phyloP scores from a whole-genome alignment of 2,113 vertebrate genomes.

The Phrynocephalus versicolor region DNA sequence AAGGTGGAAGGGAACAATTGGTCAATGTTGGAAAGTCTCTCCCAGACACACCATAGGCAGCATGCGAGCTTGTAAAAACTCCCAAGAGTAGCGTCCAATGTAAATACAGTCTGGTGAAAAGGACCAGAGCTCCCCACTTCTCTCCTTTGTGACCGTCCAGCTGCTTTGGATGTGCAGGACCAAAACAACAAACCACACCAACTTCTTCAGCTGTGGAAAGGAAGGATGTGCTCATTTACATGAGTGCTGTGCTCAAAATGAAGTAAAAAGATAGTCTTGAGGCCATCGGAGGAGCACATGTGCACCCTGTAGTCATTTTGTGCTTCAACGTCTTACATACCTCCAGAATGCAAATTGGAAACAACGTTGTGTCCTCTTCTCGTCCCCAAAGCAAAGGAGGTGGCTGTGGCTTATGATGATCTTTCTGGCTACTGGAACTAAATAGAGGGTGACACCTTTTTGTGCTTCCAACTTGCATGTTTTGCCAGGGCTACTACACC shows the following conservation, averaged over 20 bases:
- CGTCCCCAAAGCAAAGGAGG: not conserved
- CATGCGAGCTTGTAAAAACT: too few relatives aligned
- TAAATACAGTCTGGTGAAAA: too few relatives aligned
- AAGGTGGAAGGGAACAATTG: too few relatives aligned
- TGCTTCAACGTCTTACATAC: too few relatives aligned
- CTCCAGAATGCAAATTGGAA: too few relatives aligned
- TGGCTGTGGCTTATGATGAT: not conserved
- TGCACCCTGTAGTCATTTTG: not conserved
- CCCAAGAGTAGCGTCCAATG: too few relatives aligned
- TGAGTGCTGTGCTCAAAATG: not conserved
- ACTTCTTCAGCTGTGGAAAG: not conserved
- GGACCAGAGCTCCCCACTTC: not conserved
- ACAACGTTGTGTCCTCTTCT: too few relatives aligned
- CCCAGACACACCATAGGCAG: too few relatives aligned
- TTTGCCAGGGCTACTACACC: not conserved
- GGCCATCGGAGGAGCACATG: not conserved
- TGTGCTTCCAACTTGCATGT: not conserved
- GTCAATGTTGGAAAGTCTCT: too few relatives aligned
- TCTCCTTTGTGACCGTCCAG: not conserved
- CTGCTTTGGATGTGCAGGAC: not conserved
- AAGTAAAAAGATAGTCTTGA: not conserved
- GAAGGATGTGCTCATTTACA: not conserved
- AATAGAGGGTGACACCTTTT: rapidly evolving
- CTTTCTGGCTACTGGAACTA: not conserved
- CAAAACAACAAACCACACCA: not conserved